Evolutionary conservation across 2,797 vertebrate genomes (phyloP), one percentile per base, ranked within the genome.

Genomic region (Bufotes viridis): DNA sequence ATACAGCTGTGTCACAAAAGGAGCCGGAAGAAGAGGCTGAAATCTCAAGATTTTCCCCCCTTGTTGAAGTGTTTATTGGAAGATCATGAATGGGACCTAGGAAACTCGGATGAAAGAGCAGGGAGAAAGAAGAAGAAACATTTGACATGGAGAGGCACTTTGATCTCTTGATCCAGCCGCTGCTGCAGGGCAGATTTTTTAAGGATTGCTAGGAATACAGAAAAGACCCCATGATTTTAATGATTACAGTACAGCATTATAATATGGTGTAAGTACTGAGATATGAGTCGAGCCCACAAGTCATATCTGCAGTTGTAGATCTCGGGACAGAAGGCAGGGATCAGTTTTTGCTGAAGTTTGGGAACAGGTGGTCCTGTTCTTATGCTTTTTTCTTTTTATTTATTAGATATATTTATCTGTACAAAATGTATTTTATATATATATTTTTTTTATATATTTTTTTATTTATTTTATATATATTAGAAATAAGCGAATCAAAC

Each of bases 91-190:
- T 85, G 69, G 79, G 78, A 86, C 58, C 29, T 75, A 81, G 70
- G 70, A 81, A 87, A 82, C 65, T 14, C n/a, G 51, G 78, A 88
- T 88, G 67, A 88, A 88, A 88, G 87, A 85, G 74, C 63, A 74
- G 53, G 8, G 13, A 55, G 58, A 83, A 15, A 78, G 63, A 70
- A 81, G 69, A 60, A 60, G 75, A 81, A 53, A 81, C 87, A 75
- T 75, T 79, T 85, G 87, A 88, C 78, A 81, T 74, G 4, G 82
- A 82, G 75, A 82, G 60, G 72, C 10, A 88, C 87, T 88, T 88
- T 88, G 87, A 88, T 88, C 87, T 88, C 82, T 85, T 81, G 82
- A 85, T 88, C 78, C 78, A 81, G 76, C 34, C 67, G 49, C 60
- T 81, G 87, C 82, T 88, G 69, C 82, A 75, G 82, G 87, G 87